Base-by-base conservation (phyloP, 2,797 vertebrate genomes). In the Diglossa cyanea region DNA sequence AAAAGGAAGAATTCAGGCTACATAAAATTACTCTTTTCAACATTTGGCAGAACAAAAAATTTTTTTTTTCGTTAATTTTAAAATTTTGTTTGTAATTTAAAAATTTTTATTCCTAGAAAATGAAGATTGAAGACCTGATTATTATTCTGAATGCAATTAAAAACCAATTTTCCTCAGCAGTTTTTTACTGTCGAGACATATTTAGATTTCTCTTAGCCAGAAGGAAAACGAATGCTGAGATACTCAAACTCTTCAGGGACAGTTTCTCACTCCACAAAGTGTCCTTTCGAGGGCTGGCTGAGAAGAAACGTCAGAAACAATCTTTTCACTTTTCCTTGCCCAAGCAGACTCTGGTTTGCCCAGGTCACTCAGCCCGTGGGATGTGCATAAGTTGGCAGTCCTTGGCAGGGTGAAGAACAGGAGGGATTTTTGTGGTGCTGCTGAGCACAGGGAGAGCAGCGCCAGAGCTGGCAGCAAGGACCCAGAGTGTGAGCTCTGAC, bases 281-380 rank as follows among this genome's bases (percentile, higher is more conserved):
- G 9, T 37, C 42, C 17, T 33, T 90, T 31, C 50, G 65, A 55
- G 71, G 14, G 23, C 24, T 55, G 68, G 17, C 24, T n/a, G 44
- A 37, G 57, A 45, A 71, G 67, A 55, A 60, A 28, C 5, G 61
- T 63, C 74, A 68, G 68, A 60, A 80, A 6, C 9, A 12, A 3
- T 55, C 37, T 83, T 83, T 77, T 53, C 8, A 9, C 4, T 40
- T 62, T 24, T 23, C 4, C 13, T 25, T 8, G 19, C 9, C 10
- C 6, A 11, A 25, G 5, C 35, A 2, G 66, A 1, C 28, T 26
- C 15, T 37, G 37, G 3, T 20, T 75, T 31, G 15, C 3, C 2
- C 30, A n/a, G 45, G 17, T n/a, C 11, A 2, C 14, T 17, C 13
- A 28, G 33, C 26, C 39, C 4, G 3, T 35, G 77, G 55, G 73